A percentile compares a stretch with the other conserved stretches of the same genome.
Conservation (phyloP, 2,797 vertebrate genomes). For the Myoxocephalus aenaeus region DNA sequence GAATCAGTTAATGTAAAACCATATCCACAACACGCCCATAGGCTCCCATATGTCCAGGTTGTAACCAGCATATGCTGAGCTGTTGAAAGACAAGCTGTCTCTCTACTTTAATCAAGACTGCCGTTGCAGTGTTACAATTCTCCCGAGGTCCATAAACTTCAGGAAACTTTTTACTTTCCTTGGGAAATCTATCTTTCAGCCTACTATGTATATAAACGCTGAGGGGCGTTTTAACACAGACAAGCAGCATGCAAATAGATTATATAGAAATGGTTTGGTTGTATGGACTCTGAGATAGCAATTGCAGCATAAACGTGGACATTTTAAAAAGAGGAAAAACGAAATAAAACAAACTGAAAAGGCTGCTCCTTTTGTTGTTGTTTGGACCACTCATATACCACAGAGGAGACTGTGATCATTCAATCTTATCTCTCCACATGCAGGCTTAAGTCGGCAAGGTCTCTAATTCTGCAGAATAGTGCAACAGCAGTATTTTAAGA, state of each 20-base stretch:
- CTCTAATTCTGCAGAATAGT: constrained; percentile 40
- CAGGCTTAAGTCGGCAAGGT: constrained; percentile 52
- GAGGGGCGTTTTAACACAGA: neutral
- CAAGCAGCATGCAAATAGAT: neutral
- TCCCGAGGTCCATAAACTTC: constrained; percentile 25
- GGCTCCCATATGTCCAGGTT: constrained; percentile 31
- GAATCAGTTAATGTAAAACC: constrained; percentile 23
- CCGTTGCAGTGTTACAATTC: constrained; percentile 2
- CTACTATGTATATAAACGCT: constrained; percentile 7
- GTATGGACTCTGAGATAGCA: constrained; percentile 20
- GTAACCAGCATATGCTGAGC: constrained; percentile 31
- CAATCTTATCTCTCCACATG: constrained; percentile 52
- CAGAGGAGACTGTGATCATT: constrained; percentile 39
- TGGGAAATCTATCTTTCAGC: constrained; percentile 15
- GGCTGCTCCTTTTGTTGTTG: neutral
- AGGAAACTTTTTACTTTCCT: constrained; percentile 4
- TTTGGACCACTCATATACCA: constrained; percentile 16
- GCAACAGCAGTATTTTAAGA: constrained; percentile 43
- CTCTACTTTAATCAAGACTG: constrained; percentile 40
- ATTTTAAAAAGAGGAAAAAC: neutral
- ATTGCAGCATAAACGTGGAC: constrained; percentile 7
- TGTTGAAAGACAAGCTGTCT: constrained; percentile 21
- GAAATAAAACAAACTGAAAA: neutral
- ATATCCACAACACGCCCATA: constrained; percentile 20
- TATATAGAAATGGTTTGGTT: constrained; percentile 3